Percentiles rank a stretch among this genome's conserved stretches.
Conservation (phyloP, 2,113 vertebrate genomes). For the Hoplias malabaricus region DNA sequence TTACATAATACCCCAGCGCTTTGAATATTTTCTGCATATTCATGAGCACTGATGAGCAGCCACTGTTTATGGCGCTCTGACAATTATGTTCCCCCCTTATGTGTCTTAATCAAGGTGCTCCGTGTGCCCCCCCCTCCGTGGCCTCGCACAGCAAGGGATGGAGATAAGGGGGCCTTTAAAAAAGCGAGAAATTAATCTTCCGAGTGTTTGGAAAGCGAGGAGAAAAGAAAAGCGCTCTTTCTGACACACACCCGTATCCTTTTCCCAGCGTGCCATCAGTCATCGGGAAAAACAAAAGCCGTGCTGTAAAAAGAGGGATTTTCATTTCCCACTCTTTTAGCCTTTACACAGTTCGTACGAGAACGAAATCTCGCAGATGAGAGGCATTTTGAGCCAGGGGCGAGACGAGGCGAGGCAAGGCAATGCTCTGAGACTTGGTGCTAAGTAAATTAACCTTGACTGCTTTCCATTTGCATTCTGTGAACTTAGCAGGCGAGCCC, state of each 20-base stretch:
- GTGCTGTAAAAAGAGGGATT: not conserved
- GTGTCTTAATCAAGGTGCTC: slow-evolving; percentile 49
- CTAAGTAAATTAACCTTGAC: slow-evolving; percentile 69
- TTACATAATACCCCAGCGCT: slow-evolving; percentile 50
- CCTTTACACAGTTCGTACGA: slow-evolving; percentile 25
- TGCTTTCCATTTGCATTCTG: slow-evolving; percentile 56
- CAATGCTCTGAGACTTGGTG: slow-evolving; percentile 56
- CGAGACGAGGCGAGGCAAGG: slow-evolving; percentile 40
- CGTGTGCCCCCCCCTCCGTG: slow-evolving; percentile 40
- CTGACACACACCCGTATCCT: not conserved
- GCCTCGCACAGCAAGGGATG: not conserved
- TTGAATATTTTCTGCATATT: slow-evolving; percentile 60
- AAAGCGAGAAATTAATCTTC: slow-evolving; percentile 28
- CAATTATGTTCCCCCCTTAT: slow-evolving; percentile 26
- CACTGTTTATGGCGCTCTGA: slow-evolving; percentile 37
- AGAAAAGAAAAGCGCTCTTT: not conserved
- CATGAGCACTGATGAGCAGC: slow-evolving; percentile 51
- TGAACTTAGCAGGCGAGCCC: slow-evolving; percentile 60
- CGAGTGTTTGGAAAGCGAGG: not conserved
- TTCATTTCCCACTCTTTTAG: not conserved
- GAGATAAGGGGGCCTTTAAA: slow-evolving; percentile 22
- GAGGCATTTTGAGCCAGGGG: slow-evolving; percentile 51
- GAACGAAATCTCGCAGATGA: slow-evolving; percentile 63
- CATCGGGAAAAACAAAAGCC: slow-evolving; percentile 35
- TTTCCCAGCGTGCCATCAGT: slow-evolving; percentile 9